Evolutionary conservation across 1,140 invertebrate species (phyloP).

Genomic region (Trichomalopsis sarcophagae): DNA sequence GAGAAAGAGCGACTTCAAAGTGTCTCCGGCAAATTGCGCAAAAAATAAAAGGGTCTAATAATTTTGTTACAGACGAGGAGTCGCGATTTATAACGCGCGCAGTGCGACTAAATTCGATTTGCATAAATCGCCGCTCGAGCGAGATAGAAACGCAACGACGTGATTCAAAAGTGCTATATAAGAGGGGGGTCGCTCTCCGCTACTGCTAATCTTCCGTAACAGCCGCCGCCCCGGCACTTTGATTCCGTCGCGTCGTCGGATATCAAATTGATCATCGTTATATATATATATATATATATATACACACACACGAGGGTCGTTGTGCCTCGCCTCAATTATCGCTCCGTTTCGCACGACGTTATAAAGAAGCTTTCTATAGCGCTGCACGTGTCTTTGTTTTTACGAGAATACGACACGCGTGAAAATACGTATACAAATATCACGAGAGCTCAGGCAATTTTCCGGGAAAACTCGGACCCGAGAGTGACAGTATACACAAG

Average conservation of each 20-base stretch:
- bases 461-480: neutral
- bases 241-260: conserved; percentile 51
- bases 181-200: neutral
- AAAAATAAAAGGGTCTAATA: conserved; percentile 1
- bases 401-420: neutral
- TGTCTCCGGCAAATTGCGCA: neutral
- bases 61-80: neutral
- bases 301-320: too few species aligned
- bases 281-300: neutral
- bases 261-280: conserved; percentile 40
- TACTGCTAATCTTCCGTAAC: conserved; percentile 49
- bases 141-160: conserved; percentile 34
- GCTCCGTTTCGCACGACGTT: neutral
- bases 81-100: neutral
- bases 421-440: neutral
- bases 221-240: conserved; percentile 36
- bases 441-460: neutral
- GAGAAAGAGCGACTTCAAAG: neutral
- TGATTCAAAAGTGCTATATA: conserved; percentile 29
- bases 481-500: neutral
- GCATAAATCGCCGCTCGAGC: neutral
- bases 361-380: too few species aligned
- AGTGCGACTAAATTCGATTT: neutral
- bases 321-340: neutral
- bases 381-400: conserved; percentile 11